Conservation (phyloP, 2,888 invertebrate species). For the Smittia sp. region DNA sequence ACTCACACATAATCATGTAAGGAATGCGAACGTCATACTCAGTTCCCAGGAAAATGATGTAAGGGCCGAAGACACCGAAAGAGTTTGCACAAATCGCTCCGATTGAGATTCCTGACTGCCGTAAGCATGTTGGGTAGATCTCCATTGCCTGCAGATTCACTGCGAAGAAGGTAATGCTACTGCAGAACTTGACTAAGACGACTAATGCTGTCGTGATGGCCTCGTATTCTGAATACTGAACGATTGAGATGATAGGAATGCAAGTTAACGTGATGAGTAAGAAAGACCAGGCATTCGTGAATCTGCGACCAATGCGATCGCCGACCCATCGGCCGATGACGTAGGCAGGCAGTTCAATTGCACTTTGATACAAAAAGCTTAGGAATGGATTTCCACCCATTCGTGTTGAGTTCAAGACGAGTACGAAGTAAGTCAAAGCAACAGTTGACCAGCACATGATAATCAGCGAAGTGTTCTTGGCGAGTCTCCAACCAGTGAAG, state of each 20-base stretch:
- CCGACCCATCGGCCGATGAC: slow-evolving; percentile 58
- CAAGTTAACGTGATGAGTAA: slow-evolving; percentile 51
- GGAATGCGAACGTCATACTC: slow-evolving; percentile 53
- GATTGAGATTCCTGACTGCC: slow-evolving; percentile 64
- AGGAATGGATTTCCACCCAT: slow-evolving; percentile 64
- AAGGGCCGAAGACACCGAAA: slow-evolving; percentile 60
- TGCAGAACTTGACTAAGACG: slow-evolving; percentile 56
- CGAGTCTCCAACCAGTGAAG: slow-evolving; percentile 58
- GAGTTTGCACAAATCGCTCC: slow-evolving; percentile 59
- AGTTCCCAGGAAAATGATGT: slow-evolving; percentile 60
- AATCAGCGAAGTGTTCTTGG: slow-evolving; percentile 58
- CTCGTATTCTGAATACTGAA: slow-evolving; percentile 44
- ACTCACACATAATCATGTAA: slow-evolving; percentile 45
- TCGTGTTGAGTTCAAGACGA: slow-evolving; percentile 57
- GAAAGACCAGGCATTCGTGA: slow-evolving; percentile 55
- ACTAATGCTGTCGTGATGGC: slow-evolving; percentile 51
- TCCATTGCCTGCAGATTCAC: slow-evolving; percentile 63
- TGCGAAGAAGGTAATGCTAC: slow-evolving; percentile 59
- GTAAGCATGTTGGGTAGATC: slow-evolving; percentile 64
- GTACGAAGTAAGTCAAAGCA: slow-evolving; percentile 55
- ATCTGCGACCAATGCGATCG: slow-evolving; percentile 57
- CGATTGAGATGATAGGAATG: slow-evolving; percentile 51
- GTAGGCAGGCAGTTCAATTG: slow-evolving; percentile 64
- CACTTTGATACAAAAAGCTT: slow-evolving; percentile 62
- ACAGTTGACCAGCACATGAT: slow-evolving; percentile 57